phyloP scores from a whole-genome alignment of 2,113 vertebrate species.

The Piprites chloris region DNA sequence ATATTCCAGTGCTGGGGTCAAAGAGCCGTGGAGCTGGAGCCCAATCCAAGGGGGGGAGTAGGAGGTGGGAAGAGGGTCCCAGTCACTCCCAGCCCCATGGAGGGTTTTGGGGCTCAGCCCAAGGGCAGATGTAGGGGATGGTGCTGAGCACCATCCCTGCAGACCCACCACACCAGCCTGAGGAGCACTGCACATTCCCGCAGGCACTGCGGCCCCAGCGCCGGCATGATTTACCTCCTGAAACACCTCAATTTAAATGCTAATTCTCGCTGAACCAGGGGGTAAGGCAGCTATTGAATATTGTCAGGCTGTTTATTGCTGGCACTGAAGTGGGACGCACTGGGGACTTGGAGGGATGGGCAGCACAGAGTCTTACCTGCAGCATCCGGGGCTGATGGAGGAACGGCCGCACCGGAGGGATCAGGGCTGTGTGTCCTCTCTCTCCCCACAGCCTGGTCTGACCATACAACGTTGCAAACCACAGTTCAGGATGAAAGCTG shows the following conservation, averaged over 20 bases:
- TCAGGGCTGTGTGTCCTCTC: background rate
- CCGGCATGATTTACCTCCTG: conserved; percentile 44
- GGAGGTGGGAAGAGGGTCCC: rapidly evolving
- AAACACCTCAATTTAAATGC: conserved; percentile 75
- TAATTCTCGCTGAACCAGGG: conserved; percentile 57
- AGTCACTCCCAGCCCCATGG: rapidly evolving
- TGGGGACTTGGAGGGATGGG: background rate
- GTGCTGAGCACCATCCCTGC: background rate
- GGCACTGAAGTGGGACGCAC: background rate
- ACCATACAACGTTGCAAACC: rapidly evolving
- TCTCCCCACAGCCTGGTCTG: rapidly evolving
- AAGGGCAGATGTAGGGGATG: rapidly evolving
- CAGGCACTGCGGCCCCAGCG: background rate
- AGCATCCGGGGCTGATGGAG: background rate
- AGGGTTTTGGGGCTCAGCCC: background rate
- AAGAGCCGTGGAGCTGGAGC: background rate
- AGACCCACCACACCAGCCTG: rapidly evolving
- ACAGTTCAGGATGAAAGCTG: background rate
- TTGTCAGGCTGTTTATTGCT: conserved; percentile 21
- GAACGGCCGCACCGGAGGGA: rapidly evolving
- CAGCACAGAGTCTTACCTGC: rapidly evolving
- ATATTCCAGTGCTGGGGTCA: background rate
- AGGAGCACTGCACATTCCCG: rapidly evolving
- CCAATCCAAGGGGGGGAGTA: background rate
- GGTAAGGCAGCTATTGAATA: background rate